A percentile compares a stretch with the other conserved stretches of the same genome.
Conservation (phyloP, 2,888 invertebrate genomes). For the Dryomyza anilis region DNA sequence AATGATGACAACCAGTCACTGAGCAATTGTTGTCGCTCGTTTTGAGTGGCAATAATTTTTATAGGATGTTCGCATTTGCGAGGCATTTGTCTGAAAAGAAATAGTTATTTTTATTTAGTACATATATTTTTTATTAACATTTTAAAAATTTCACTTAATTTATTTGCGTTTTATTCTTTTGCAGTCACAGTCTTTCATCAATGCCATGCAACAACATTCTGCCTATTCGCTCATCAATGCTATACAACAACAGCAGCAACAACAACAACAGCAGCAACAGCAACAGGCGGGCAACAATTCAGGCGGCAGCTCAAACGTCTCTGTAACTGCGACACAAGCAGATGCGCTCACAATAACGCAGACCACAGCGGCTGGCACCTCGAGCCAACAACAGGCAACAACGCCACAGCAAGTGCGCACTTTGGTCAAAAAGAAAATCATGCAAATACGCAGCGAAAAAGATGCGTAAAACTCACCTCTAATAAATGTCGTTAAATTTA, state of each 20-base stretch:
- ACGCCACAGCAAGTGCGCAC: constrained; percentile 61
- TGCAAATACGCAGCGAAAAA: constrained; percentile 59
- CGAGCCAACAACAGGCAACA: constrained; percentile 42
- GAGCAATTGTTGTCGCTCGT: constrained; percentile 9
- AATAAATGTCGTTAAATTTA: too few species aligned
- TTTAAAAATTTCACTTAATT: background rate
- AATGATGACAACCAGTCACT: constrained; percentile 6
- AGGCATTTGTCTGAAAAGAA: constrained; percentile 10
- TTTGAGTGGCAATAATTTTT: constrained; percentile 15
- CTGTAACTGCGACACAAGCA: constrained; percentile 38
- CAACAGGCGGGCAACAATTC: constrained; percentile 39
- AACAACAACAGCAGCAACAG: constrained; percentile 63
- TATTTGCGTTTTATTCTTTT: too few species aligned
- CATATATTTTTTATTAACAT: background rate
- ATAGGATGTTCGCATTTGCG: constrained; percentile 17
- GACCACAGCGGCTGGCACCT: constrained; percentile 37
- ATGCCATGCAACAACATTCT: constrained; percentile 64
- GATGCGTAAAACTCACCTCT: too few species aligned
- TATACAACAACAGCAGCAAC: constrained; percentile 68
- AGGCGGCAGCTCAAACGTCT: constrained; percentile 36
- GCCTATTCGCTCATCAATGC: constrained; percentile 65
- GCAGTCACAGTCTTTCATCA: constrained; percentile 64
- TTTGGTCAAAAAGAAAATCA: constrained; percentile 61
- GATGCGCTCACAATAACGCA: constrained; percentile 58
- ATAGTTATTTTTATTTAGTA: background rate